A percentile compares a stretch with the other conserved stretches of the same genome.
Conservation (phyloP, 2,113 vertebrate genomes). For the Hypocryptadius cinnamomeus region DNA sequence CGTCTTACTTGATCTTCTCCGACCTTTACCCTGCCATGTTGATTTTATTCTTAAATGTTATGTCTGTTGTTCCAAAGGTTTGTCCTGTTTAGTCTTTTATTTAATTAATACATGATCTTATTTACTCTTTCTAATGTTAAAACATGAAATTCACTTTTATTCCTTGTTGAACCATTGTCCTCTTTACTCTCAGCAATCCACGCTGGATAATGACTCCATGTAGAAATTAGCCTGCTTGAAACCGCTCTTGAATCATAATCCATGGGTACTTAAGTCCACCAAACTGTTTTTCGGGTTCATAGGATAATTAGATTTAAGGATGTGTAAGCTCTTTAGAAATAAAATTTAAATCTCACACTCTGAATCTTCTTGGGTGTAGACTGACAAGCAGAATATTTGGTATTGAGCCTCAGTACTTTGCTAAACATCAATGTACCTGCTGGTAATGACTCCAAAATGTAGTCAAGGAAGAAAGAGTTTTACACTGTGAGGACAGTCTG, state of each 20-base stretch:
- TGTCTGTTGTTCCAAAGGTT: slow-evolving; percentile 69
- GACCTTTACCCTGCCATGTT: slow-evolving; percentile 73
- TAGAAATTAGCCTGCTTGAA: not conserved
- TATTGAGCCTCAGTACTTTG: not conserved
- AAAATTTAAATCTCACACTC: not conserved
- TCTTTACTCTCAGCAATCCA: slow-evolving; percentile 7
- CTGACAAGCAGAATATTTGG: not conserved
- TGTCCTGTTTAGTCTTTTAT: slow-evolving; percentile 73
- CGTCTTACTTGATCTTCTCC: slow-evolving; percentile 72
- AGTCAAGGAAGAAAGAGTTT: not conserved
- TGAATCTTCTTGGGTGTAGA: not conserved
- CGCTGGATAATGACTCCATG: not conserved
- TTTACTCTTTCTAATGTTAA: slow-evolving; percentile 59
- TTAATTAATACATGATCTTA: slow-evolving; percentile 69
- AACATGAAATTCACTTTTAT: slow-evolving; percentile 61
- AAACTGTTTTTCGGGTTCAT: not conserved
- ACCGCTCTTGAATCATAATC: not conserved
- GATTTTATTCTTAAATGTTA: slow-evolving; percentile 75
- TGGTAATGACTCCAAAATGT: not conserved
- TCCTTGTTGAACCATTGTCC: slow-evolving; percentile 64
- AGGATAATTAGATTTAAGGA: not conserved
- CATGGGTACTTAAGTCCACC: not conserved
- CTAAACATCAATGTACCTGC: not conserved
- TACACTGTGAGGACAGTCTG: not conserved
- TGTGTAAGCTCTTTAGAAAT: not conserved